These are phyloP conservation scores for Rhopalosiphum padi DNA, from an alignment of 1,140 invertebrate species.

Conservation along the genomic window DNA sequence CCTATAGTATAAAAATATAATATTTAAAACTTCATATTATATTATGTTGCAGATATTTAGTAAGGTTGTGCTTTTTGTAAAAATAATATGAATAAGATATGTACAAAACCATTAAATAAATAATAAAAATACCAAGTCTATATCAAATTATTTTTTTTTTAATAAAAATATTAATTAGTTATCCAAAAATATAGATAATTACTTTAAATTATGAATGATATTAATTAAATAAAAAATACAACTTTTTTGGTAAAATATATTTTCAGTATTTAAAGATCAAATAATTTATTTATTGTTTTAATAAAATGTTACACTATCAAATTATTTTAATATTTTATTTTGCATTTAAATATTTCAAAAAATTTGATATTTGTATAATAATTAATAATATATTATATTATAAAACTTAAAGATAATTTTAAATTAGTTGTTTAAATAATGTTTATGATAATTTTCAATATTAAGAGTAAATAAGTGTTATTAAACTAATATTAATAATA, in stretches of 20 bases:
- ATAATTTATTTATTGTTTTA: background rate
- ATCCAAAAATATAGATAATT: background rate
- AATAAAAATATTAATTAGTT: background rate
- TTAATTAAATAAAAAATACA: background rate
- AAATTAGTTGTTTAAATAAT: background rate
- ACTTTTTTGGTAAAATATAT: background rate
- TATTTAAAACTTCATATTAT: background rate
- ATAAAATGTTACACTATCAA: too few species aligned
- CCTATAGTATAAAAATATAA: too few species aligned
- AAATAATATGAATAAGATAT: too few species aligned
- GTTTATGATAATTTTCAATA: background rate
- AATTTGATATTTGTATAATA: background rate
- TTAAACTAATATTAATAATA: background rate
- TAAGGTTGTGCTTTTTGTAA: background rate
- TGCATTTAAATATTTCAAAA: background rate
- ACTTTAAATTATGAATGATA: background rate
- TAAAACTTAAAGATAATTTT: background rate
- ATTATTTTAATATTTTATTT: background rate
- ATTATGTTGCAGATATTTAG: background rate
- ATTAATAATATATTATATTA: background rate
- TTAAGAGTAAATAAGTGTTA: background rate
- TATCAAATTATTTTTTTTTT: background rate
- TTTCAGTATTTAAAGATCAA: background rate
- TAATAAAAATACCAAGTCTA: background rate
- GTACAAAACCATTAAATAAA: background rate